Evolutionary conservation across 2,888 invertebrate species (phyloP).

Genomic region (Sceliomorpha sp.): DNA sequence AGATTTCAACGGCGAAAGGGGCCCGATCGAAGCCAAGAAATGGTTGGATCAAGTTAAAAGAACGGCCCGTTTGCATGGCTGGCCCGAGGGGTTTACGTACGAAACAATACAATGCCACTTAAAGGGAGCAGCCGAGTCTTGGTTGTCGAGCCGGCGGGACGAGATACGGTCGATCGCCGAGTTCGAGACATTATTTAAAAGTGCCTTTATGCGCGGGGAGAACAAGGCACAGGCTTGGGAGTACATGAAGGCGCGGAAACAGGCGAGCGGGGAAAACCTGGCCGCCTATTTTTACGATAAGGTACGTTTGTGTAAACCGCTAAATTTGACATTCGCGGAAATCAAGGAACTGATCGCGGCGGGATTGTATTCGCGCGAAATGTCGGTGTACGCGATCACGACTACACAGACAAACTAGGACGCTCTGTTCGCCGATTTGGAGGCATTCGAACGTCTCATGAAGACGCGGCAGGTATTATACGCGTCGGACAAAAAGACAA

Average conservation of each 20-base stretch:
- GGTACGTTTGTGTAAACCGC: conserved; percentile 17
- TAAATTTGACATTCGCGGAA: conserved; percentile 22
- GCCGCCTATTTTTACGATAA: conserved; percentile 31
- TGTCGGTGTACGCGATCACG: conserved; percentile 16
- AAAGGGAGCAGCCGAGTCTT: conserved; percentile 28
- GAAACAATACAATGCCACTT: conserved; percentile 32
- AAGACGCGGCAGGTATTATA: too few species aligned
- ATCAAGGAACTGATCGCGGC: conserved; percentile 24
- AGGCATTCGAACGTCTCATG: too few species aligned
- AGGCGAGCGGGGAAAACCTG: conserved; percentile 20
- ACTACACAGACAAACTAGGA: neutral
- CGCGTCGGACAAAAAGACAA: too few species aligned
- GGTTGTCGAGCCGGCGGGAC: conserved; percentile 22
- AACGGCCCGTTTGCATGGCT: conserved; percentile 25
- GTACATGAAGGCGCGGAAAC: conserved; percentile 14
- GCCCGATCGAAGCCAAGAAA: conserved; percentile 22
- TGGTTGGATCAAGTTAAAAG: conserved; percentile 44
- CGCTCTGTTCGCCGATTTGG: neutral
- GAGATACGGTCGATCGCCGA: too few species aligned
- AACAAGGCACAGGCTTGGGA: conserved; percentile 22
- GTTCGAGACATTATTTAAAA: neutral
- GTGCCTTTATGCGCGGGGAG: conserved; percentile 15
- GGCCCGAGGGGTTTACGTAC: conserved; percentile 35
- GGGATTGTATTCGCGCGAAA: too few species aligned
- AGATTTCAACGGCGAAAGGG: conserved; percentile 28